phyloP scores from a whole-genome alignment of 2,113 vertebrate genomes.

The Calonectris borealis region DNA sequence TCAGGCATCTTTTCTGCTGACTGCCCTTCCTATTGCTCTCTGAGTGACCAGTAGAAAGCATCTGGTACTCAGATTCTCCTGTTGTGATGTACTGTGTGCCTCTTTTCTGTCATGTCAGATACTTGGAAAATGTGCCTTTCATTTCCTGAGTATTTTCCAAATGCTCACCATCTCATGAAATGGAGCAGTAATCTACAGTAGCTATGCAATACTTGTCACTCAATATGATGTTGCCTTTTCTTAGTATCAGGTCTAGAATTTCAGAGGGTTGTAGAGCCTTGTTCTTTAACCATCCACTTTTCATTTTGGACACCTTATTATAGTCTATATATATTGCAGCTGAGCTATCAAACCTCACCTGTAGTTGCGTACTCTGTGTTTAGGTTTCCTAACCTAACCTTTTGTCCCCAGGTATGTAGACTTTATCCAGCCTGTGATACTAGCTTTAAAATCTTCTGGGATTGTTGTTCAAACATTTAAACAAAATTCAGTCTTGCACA shows the following conservation, averaged over 20 bases:
- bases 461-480: neutral
- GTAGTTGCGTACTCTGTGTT: neutral
- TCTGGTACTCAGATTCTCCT: neutral
- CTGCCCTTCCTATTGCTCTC: neutral
- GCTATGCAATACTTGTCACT: neutral
- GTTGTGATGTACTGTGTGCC: neutral
- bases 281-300: neutral
- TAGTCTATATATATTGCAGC: neutral
- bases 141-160: neutral
- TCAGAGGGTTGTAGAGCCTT: neutral
- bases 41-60: neutral
- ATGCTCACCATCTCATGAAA: neutral
- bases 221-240: neutral
- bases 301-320: neutral
- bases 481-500: neutral
- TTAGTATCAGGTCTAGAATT: neutral
- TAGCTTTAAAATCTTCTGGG: neutral
- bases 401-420: neutral
- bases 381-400: neutral
- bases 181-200: neutral
- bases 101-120: neutral
- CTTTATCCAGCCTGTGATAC: neutral
- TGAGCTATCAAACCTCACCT: neutral
- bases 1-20: neutral
- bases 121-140: neutral